phyloP scores from a whole-genome alignment of 2,888 invertebrate species.

The Himalopsyche tibetana region DNA sequence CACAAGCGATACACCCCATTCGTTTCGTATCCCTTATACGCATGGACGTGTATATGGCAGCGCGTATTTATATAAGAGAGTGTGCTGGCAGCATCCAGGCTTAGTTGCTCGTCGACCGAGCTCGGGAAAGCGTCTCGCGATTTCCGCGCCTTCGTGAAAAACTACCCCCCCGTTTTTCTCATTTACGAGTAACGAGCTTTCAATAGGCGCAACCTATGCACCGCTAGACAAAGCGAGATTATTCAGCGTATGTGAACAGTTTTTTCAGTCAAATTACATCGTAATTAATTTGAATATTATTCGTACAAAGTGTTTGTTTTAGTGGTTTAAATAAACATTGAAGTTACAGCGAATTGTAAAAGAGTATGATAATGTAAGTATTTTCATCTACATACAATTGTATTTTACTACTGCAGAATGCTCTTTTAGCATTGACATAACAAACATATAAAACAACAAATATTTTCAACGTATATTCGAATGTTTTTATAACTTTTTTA shows the following conservation, averaged over 20 bases:
- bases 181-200: neutral
- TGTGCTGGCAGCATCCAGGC: constrained; percentile 10
- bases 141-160: neutral
- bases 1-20: constrained; percentile 19
- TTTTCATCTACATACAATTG: neutral
- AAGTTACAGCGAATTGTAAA: neutral
- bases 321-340: neutral
- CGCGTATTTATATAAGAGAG: constrained; percentile 34
- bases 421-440: too few relatives aligned
- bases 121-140: neutral
- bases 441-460: too few relatives aligned
- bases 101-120: constrained; percentile 27
- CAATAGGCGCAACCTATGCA: constrained; percentile 17
- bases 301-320: neutral
- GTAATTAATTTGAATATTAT: neutral
- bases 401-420: constrained; percentile 2
- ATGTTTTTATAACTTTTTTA: too few relatives aligned
- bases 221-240: constrained; percentile 1
- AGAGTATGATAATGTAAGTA: neutral
- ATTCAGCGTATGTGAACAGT: neutral
- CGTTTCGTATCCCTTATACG: constrained; percentile 31
- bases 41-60: constrained; percentile 24
- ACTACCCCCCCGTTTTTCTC: constrained; percentile 15
- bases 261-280: neutral
- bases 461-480: too few relatives aligned